Percentiles rank a stretch among this genome's conserved stretches.
These are phyloP conservation scores for Cephalopterus ornatus DNA, from an alignment of 2,113 vertebrate species.

Conservation along the genomic window DNA sequence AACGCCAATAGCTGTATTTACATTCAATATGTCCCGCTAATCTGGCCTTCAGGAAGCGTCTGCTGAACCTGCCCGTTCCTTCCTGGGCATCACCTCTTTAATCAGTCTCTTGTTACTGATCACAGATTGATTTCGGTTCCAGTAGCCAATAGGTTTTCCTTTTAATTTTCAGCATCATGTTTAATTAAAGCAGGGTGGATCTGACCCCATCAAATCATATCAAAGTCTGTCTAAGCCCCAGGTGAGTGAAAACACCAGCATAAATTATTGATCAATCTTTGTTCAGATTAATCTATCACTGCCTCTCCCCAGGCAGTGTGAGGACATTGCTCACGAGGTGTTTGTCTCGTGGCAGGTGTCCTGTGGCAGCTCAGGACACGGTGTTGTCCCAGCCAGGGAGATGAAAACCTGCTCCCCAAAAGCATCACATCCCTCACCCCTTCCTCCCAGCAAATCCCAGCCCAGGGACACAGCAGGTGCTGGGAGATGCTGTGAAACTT, in stretches of 20 bases:
- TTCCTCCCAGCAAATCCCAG: neutral
- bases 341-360: neutral
- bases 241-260: constrained; percentile 53
- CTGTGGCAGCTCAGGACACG: neutral
- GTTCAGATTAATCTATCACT: constrained; percentile 67
- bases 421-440: neutral
- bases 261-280: constrained; percentile 70
- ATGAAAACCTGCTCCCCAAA: neutral
- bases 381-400: neutral
- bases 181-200: constrained; percentile 72
- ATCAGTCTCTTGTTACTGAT: constrained; percentile 45
- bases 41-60: neutral
- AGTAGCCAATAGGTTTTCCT: constrained; percentile 29
- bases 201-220: constrained; percentile 65
- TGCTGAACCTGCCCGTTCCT: constrained; percentile 4
- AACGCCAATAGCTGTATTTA: constrained; percentile 47
- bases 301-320: neutral
- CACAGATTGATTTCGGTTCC: constrained; percentile 9
- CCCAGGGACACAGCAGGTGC: neutral
- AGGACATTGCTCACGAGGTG: neutral
- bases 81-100: neutral
- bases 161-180: constrained; percentile 68
- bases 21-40: constrained; percentile 20
- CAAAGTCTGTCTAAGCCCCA: constrained; percentile 23
- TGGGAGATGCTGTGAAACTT: neutral